A percentile compares a stretch with the other conserved stretches of the same genome.
phyloP scores from a whole-genome alignment of 2,888 invertebrate genomes.

The Amiota communis region DNA sequence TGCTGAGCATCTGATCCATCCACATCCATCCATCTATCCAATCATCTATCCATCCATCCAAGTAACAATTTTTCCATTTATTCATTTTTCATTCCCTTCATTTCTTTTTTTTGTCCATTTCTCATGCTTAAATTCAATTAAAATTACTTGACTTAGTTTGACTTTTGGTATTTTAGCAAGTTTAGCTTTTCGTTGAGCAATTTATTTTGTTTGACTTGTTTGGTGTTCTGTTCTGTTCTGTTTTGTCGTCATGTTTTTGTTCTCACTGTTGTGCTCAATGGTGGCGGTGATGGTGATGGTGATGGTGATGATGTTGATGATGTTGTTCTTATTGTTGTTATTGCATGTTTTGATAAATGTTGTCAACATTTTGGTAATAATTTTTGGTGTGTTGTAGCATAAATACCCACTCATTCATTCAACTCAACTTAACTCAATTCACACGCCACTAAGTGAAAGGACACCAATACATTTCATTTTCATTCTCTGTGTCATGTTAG shows the following conservation, averaged over 20 bases:
- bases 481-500: background rate
- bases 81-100: background rate
- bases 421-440: too few relatives aligned
- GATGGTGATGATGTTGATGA: too few relatives aligned
- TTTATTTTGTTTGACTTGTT: slow-evolving; percentile 8
- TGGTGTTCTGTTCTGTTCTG: background rate
- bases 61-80: too few relatives aligned
- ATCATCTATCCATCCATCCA: too few relatives aligned
- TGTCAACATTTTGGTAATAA: slow-evolving; percentile 8
- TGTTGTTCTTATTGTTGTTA: background rate
- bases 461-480: background rate
- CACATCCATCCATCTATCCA: too few relatives aligned
- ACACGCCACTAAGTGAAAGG: background rate
- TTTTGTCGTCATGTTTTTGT: too few relatives aligned
- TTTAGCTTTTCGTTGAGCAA: slow-evolving; percentile 9
- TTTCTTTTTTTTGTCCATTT: background rate
- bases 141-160: slow-evolving; percentile 8
- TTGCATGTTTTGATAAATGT: slow-evolving; percentile 25
- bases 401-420: background rate
- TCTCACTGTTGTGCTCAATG: too few relatives aligned
- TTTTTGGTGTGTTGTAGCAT: slow-evolving; percentile 7
- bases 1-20: too few relatives aligned
- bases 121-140: slow-evolving; percentile 18
- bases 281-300: too few relatives aligned
- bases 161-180: slow-evolving; percentile 2